Evolutionary conservation across 2,113 vertebrate genomes (phyloP).

Genomic region (Edolisoma coerulescens): DNA sequence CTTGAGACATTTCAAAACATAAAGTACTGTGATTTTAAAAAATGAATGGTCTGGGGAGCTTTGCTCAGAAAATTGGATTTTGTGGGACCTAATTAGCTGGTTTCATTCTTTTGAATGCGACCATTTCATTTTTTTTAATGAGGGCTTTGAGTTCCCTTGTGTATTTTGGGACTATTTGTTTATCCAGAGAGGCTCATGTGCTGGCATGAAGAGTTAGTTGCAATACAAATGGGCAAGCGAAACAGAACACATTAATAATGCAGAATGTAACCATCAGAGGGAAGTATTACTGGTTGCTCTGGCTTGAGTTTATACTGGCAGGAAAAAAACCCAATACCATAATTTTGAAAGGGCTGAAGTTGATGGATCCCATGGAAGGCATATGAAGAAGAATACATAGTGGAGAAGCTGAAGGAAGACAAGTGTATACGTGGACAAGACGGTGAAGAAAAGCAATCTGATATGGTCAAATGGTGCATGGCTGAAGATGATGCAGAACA

Average conservation of each 20-base stretch:
- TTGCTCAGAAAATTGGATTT: slow-evolving; percentile 12
- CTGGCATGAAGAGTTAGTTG: background rate
- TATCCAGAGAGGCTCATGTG: background rate
- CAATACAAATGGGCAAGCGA: background rate
- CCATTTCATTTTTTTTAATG: background rate
- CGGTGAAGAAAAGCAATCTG: background rate
- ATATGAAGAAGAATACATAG: background rate
- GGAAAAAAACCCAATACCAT: background rate
- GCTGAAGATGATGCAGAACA: background rate
- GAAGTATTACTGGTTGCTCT: background rate
- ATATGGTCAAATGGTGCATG: background rate
- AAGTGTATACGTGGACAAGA: background rate
- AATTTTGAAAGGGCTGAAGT: background rate
- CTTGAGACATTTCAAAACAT: background rate
- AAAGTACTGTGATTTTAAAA: background rate
- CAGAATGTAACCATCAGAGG: background rate
- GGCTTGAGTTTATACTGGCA: background rate
- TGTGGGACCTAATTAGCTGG: background rate
- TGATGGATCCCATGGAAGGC: background rate
- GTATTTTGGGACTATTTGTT: slow-evolving; percentile 11
- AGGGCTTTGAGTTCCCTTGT: background rate
- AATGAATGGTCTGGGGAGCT: background rate
- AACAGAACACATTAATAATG: background rate
- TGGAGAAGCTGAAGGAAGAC: background rate
- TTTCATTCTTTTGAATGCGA: background rate